Conservation (phyloP, 2,888 invertebrate species). For the Macrophya annulata region DNA sequence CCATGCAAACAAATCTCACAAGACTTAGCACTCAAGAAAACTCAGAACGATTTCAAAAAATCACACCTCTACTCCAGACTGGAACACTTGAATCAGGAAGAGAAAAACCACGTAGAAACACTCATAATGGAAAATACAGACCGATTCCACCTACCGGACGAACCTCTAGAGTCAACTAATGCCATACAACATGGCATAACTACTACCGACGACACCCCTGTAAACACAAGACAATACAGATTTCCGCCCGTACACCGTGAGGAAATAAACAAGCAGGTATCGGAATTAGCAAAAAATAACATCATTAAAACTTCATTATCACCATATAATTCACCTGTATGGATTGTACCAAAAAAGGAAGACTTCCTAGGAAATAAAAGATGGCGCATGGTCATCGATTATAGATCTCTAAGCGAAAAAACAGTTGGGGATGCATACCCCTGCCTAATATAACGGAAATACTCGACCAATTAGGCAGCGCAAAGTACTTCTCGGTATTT, state of each 20-base stretch:
- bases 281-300: neutral
- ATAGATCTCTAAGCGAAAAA: neutral
- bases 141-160: neutral
- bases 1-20: too few relatives aligned
- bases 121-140: neutral
- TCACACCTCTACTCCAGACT: too few relatives aligned
- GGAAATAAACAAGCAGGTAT: neutral
- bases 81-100: too few relatives aligned
- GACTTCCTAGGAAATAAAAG: too few relatives aligned
- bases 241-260: neutral
- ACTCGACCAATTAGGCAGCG: neutral
- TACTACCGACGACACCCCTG: neutral
- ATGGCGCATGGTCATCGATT: too few relatives aligned
- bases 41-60: too few relatives aligned
- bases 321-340: too few relatives aligned
- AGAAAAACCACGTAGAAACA: neutral
- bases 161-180: neutral
- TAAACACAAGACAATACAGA: neutral
- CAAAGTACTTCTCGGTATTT: neutral
- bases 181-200: conserved; percentile 56
- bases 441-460: neutral
- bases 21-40: too few relatives aligned
- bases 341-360: too few relatives aligned
- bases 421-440: neutral
- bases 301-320: too few relatives aligned